Evolutionary conservation across 1,140 invertebrate genomes (phyloP), one percentile per base, ranked within the genome.

Genomic region (Drosophila persimilis): DNA sequence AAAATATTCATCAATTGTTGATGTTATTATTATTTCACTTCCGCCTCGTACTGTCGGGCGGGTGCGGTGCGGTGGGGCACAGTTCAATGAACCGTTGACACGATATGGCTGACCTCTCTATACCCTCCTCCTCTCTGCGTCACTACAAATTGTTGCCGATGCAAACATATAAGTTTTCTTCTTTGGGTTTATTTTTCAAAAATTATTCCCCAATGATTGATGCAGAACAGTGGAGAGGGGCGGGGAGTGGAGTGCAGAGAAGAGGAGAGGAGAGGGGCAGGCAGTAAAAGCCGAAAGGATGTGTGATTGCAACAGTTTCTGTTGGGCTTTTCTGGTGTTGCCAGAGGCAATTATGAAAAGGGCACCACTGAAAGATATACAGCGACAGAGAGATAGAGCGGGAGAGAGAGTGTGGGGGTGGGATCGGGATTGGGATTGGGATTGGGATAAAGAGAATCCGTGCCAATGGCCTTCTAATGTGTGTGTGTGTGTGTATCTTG

Each of bases 381-480:
- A 4, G 11, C 4, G 35, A 39, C 1, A 13, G 35, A 13, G 11
- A 11, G 35, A 11, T 2, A 39, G 9, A 11, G 35, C 11, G 11
- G 11, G 9, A 39, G 3, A 39, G 11, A 39, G 35, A 0, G 35
- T 4, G 2, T 2, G 29, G 6, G 3, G 11, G 9, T 11, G 35
- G n/a, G n/a, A n/a, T n/a, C n/a, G n/a, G 11, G 3, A 3, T 8
- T 3, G 31, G 8, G 8, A 5, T 0, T 9, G 31, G 31, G 8
- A 0, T 8, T 29, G 29, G 31, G 7, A 9, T 9, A 73, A 66
- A 73, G 60, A 69, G 60, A 69, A 70, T 69, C 67, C 73, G 46
- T 77, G 81, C 80, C 81, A 84, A 79, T 67, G 71, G 63, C 59
- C 67, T 50, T 77, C 73, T 80, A 73, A 83, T 71, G 35, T 66